Base-by-base conservation (phyloP, 2,888 invertebrate genomes). In the Heliothis peltigera region DNA sequence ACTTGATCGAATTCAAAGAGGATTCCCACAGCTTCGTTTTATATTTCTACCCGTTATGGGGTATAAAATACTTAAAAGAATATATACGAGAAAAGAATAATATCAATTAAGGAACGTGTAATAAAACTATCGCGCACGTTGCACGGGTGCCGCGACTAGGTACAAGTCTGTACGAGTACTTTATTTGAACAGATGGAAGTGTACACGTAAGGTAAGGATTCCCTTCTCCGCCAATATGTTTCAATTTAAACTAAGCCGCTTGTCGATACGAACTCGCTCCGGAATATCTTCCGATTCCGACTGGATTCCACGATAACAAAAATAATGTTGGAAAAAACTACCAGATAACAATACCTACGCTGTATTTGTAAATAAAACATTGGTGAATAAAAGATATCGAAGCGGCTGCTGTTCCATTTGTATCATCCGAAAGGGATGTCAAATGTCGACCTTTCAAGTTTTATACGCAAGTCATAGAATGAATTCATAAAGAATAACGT, bases 161-260 rank as follows among this genome's bases (percentile, higher is more conserved):
- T 42, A 53, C 63, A 48, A 47, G 63, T 60, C 64, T 75, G 61
- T 70, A 71, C 66, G 59, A 70, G 66, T 75, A 74, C 84, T 86
- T 86, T 86, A 86, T 88, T 87, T 83, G 85, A 87, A 88, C 88
- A 86, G 83, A 89, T 87, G 85, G 83, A 87, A 83, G 83, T 83
- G 82, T 84, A 82, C 83, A 84, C 83, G 85, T 84, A 87, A 91
- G 89, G 89, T 86, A 88, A 85, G 86, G 88, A 88, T 91, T 89
- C 87, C 87, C 83, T 89, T 88, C 87, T 82, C 87, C 85, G 82
- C 90, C 93, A 93, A 94, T 94, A 93, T 91, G 91, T 94, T 93
- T 94, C 94, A 93, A 94, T 94, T 93, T 93, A 89, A 91, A 91
- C 86, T 92, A 93, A 94, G 93, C 93, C 91, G 91, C 88, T 93